Conservation (phyloP, 2,113 vertebrate genomes). For the Mustelus asterias region DNA sequence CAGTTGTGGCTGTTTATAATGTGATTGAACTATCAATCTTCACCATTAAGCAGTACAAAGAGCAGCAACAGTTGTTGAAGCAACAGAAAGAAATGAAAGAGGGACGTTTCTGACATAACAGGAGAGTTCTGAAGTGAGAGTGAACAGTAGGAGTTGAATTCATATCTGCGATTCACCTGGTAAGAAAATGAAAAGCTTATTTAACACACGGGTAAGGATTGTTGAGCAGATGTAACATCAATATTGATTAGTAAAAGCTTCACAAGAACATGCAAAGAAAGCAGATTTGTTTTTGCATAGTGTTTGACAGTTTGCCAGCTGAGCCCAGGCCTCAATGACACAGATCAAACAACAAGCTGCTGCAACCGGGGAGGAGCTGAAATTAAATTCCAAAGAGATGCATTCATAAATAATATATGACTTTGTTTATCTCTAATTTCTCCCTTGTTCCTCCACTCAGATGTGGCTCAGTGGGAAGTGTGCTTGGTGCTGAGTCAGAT, state of each 20-base stretch:
- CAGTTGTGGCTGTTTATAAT: background rate
- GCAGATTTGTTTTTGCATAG: background rate
- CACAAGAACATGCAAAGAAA: background rate
- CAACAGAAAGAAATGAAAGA: background rate
- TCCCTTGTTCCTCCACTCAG: background rate
- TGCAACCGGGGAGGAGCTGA: background rate
- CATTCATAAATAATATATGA: background rate
- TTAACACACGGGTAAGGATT: background rate
- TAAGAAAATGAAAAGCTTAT: background rate
- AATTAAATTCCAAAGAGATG: constrained; percentile 11
- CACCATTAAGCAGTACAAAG: too few species aligned
- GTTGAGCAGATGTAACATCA: constrained; percentile 14
- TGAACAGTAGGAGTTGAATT: background rate
- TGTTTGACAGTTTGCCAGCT: background rate
- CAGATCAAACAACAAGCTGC: background rate
- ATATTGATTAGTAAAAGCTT: constrained; percentile 15
- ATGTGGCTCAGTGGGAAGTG: background rate
- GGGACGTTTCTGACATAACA: background rate
- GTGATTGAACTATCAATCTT: background rate
- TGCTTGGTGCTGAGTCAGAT: background rate
- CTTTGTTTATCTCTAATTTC: constrained; percentile 3
- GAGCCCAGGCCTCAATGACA: background rate
- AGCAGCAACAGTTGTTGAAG: background rate
- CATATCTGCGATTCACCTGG: background rate
- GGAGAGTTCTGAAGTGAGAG: background rate